phyloP scores from a whole-genome alignment of 2,113 vertebrate genomes.

The Xiphorhynchus elegans region DNA sequence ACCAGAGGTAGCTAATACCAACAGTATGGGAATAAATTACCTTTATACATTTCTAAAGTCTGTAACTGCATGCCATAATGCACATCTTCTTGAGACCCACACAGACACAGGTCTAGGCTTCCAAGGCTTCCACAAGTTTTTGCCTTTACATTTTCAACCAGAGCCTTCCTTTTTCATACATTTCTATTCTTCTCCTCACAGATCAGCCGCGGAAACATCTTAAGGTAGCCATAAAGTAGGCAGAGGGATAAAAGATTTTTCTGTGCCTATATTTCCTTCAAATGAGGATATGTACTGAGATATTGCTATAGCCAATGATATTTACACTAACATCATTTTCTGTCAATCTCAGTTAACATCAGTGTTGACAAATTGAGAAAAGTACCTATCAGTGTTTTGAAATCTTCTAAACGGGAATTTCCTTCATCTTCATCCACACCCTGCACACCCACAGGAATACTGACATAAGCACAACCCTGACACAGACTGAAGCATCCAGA shows the following conservation, averaged over 20 bases:
- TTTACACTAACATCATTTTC: background rate
- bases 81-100: background rate
- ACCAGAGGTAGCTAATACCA: background rate
- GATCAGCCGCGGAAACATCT: background rate
- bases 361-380: background rate
- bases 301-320: background rate
- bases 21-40: background rate
- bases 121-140: background rate
- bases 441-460: background rate
- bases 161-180: background rate
- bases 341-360: background rate
- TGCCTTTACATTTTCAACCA: background rate
- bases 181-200: background rate
- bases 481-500: background rate
- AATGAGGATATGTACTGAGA: background rate
- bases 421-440: background rate
- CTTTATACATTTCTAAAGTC: background rate
- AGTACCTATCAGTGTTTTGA: background rate
- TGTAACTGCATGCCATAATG: background rate
- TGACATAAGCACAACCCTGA: background rate
- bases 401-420: background rate
- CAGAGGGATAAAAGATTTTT: background rate
- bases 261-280: background rate
- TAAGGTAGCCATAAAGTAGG: background rate
- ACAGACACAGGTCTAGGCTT: background rate